A percentile compares a stretch with the other conserved stretches of the same genome.
These are phyloP conservation scores for Pampusana beccarii DNA, from an alignment of 2,113 vertebrate genomes.

Conservation along the genomic window DNA sequence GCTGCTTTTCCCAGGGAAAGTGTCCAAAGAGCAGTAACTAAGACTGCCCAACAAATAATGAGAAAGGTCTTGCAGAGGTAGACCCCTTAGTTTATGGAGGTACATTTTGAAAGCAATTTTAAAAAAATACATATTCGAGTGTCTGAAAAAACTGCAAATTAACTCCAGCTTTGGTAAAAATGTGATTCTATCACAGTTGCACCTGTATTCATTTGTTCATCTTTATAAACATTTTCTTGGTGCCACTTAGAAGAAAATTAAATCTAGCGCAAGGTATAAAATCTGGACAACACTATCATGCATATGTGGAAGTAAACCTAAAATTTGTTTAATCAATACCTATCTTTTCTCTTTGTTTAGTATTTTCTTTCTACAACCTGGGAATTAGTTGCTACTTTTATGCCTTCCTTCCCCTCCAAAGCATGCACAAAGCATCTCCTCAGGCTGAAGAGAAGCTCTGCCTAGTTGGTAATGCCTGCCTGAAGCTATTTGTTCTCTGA, in stretches of 20 bases:
- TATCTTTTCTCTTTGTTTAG: neutral
- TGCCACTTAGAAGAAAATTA: neutral
- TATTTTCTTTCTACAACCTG: neutral
- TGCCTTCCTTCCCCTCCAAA: neutral
- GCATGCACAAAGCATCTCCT: neutral
- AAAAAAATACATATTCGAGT: neutral
- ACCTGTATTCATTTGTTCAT: neutral
- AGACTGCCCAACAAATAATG: rapidly evolving
- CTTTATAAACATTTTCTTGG: neutral
- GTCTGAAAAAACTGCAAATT: neutral
- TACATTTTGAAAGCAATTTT: neutral
- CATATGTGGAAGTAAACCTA: neutral
- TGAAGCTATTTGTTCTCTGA: neutral
- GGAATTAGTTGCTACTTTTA: neutral
- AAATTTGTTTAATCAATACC: neutral
- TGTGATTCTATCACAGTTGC: neutral
- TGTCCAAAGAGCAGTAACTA: neutral
- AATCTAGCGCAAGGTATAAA: neutral
- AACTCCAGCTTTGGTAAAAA: neutral
- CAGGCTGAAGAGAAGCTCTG: neutral
- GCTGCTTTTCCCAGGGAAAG: neutral
- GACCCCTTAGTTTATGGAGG: neutral
- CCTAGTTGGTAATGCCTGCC: neutral
- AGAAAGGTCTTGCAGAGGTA: neutral
- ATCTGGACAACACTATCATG: neutral